Percentiles rank a stretch among this genome's conserved stretches.
phyloP scores from a whole-genome alignment of 2,888 invertebrate genomes.

The Drosophila aldrichi region DNA sequence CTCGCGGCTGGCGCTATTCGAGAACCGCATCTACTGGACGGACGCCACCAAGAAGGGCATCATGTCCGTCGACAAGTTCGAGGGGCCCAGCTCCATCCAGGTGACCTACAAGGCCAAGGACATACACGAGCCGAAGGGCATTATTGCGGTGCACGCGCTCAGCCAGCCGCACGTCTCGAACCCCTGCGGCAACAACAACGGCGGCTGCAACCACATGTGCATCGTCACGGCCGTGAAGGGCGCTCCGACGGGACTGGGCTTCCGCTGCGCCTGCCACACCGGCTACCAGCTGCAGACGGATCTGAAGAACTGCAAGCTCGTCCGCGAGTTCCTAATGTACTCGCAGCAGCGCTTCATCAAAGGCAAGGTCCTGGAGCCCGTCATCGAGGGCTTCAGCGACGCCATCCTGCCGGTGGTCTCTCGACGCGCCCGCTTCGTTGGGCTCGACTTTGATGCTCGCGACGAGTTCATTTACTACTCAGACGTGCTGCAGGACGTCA shows the following conservation, averaged over 20 bases:
- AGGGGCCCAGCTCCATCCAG: conserved; percentile 91
- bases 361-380: conserved; percentile 94
- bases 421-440: conserved; percentile 95
- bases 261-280: conserved; percentile 95
- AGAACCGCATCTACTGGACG: conserved; percentile 95
- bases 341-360: conserved; percentile 98
- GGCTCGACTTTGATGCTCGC: conserved; percentile 96
- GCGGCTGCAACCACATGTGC: conserved; percentile 97
- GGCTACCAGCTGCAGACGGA: conserved; percentile 92
- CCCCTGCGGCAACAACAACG: conserved; percentile 95
- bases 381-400: conserved; percentile 96
- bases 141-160: conserved; percentile 92
- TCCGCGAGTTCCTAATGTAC: conserved; percentile 96
- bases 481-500: conserved; percentile 97
- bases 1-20: conserved; percentile 92
- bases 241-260: conserved; percentile 90
- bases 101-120: conserved; percentile 93
- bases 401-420: conserved; percentile 98
- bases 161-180: conserved; percentile 91
- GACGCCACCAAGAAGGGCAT: conserved; percentile 96
- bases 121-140: conserved; percentile 92
- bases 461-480: conserved; percentile 98
- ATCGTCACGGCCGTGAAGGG: conserved; percentile 92
- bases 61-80: conserved; percentile 94
- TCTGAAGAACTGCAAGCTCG: conserved; percentile 91